These are phyloP conservation scores for Teleiodes luculella DNA, from an alignment of 2,888 invertebrate species.

Conservation along the genomic window DNA sequence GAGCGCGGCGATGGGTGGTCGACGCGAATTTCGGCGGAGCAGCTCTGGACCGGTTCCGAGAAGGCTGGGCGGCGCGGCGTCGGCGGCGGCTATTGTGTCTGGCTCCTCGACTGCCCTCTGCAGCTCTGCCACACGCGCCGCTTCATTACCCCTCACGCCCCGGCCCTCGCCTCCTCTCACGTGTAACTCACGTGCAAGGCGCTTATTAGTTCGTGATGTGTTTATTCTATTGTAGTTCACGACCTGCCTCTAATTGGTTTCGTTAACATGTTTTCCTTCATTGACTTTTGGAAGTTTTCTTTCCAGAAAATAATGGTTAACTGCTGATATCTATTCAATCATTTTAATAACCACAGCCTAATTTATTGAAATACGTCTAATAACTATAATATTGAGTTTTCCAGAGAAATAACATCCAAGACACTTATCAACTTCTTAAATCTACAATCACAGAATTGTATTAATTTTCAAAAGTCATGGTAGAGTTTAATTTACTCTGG, in stretches of 20 bases:
- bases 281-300: background rate
- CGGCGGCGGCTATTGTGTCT: constrained; percentile 72
- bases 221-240: constrained; percentile 11
- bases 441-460: too few relatives aligned
- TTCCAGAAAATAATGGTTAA: too few relatives aligned
- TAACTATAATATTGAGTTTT: too few relatives aligned
- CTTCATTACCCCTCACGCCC: constrained; percentile 57
- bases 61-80: constrained; percentile 62
- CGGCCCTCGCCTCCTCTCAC: constrained; percentile 19
- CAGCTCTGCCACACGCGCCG: constrained; percentile 58
- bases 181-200: constrained; percentile 19
- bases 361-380: too few relatives aligned
- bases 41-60: constrained; percentile 69
- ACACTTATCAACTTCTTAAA: too few relatives aligned
- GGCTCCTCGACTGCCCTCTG: too few relatives aligned
- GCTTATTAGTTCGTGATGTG: constrained; percentile 12
- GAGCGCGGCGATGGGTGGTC: constrained; percentile 43
- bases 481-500: too few relatives aligned
- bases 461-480: too few relatives aligned
- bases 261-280: background rate
- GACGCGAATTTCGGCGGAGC: constrained; percentile 75
- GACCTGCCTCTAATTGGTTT: constrained; percentile 3
- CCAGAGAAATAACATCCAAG: too few relatives aligned
- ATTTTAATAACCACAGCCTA: background rate
- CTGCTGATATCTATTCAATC: too few relatives aligned